Evolutionary conservation across 2,113 vertebrate genomes (phyloP).

Genomic region (Brienomyrus longianalis): DNA sequence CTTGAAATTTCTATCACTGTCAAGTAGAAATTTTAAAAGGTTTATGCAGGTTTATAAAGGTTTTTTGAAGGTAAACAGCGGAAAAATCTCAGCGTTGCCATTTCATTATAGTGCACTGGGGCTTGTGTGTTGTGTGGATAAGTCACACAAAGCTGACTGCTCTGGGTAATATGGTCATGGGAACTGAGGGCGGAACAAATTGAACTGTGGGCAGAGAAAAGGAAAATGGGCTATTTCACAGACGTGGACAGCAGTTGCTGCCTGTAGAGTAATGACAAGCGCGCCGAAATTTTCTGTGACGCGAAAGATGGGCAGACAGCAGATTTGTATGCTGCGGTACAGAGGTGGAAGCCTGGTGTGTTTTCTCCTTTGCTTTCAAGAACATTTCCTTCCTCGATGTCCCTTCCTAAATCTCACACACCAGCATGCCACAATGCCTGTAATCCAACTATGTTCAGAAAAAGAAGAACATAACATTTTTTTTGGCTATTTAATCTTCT

Average conservation of each 20-base stretch:
- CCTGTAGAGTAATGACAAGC: background rate
- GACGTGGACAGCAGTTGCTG: background rate
- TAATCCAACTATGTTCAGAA: background rate
- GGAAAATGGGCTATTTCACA: background rate
- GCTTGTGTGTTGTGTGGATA: background rate
- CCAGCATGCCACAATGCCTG: background rate
- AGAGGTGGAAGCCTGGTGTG: background rate
- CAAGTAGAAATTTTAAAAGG: background rate
- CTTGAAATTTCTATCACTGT: background rate
- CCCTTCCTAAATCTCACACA: background rate
- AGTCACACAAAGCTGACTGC: background rate
- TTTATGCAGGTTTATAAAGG: background rate
- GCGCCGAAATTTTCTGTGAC: background rate
- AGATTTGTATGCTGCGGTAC: background rate
- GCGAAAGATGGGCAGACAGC: background rate
- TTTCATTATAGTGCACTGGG: background rate
- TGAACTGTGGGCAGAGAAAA: conserved; percentile 1
- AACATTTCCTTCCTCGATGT: background rate
- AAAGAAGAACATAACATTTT: background rate
- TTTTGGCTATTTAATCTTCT: background rate
- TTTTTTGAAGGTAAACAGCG: background rate
- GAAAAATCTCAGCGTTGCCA: background rate
- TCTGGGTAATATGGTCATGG: background rate
- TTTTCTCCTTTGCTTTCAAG: background rate
- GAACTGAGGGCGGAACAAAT: conserved; percentile 1